Evolutionary conservation across 2,888 invertebrate genomes (phyloP), one percentile per base, ranked within the genome.

Genomic region (Corbicula japonica): DNA sequence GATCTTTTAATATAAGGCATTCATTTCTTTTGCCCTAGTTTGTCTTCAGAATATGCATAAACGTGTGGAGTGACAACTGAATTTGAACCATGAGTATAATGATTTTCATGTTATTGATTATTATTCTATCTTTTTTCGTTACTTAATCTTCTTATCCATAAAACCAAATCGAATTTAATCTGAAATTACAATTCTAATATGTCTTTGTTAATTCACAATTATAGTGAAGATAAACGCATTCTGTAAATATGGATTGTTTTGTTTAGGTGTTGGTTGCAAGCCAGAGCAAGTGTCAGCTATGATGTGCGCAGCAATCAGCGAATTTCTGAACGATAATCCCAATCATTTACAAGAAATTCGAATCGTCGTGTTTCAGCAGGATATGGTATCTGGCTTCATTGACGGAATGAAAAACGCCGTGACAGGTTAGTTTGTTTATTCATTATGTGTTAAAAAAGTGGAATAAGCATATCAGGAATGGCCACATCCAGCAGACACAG

Each of bases 291-390:
- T 86, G n/a, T 83, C 83, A 15, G 54, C 60, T 2, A 26, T 71
- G 6, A 61, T 84, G 21, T 74, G 58, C 50, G 61, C 58, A 12
- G 80, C 79, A 2, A 32, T 86, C n/a, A 58, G 44, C 5, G 77
- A 77, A 28, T 80, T 86, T 30, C 50, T 54, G 28, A 72, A 73
- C 34, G 15, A 71, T 0, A 41, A 54, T 18, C 50, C 54, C 10
- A 56, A 66, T 28, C 41, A 71, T 35, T 38, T 84, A 0, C 52
- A 54, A 48, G 70, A 81, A 52, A 68, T 86, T 6, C 58, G 77
- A 34, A 34, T 86, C 10, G 77, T 84, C 12, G 75, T 84, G 18
- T 86, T 74, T 46, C 72, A 84, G 34, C 21, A 54, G 12, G 74
- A 78, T 2, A 86, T 83, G 78, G 34, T 84, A 21, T 12, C 52